Base-by-base conservation (phyloP, 1,140 invertebrate genomes). In the Calycopis cecrops region DNA sequence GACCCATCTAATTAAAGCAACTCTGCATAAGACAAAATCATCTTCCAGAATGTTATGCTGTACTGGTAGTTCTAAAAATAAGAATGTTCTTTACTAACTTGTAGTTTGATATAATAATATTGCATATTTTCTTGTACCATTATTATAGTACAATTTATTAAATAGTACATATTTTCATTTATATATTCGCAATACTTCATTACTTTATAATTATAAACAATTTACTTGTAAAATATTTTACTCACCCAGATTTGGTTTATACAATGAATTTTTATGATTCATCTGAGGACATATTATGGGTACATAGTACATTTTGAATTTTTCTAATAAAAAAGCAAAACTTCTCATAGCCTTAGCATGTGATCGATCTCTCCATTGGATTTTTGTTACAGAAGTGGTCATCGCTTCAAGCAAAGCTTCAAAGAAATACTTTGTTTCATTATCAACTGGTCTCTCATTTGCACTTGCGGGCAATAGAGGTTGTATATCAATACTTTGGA, bases 311-410 rank as follows among this genome's bases (percentile, higher is more conserved):
- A 92, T 87, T 88, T 97, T 97, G 75, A 99, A 99, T 67, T 93
- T 94, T 76, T 98, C 94, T 77, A 99, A 91, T 53, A 99, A 88
- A 89, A 98, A 99, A 40, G 93, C 92, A 87, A 99, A 98, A 65
- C 93, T 92, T 73, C 92, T 92, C 85, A 90, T 90, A 58, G 94
- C 91, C 78, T 95, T 95, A 55, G 92, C 89, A 4, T 92, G 91
- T 28, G 90, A 90, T 79, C 94, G 93, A 71, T 98, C 97, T 61
- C 93, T 92, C 97, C 97, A 99, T 78, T 97, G 94, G 55, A 99
- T 91, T 87, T 95, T 95, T 1, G 93, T 93, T 3, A 97, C 92
- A 71, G 95, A 90, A 34, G 95, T 93, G 0, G 98, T 96, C 93
- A 98, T 97, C 67, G 92, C 94, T 73, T 97, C 96, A 10, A 99